A percentile compares a stretch with the other conserved stretches of the same genome.
Evolutionary conservation across 2,113 vertebrate species (phyloP).

Genomic region (Cephalopholis sonnerati): DNA sequence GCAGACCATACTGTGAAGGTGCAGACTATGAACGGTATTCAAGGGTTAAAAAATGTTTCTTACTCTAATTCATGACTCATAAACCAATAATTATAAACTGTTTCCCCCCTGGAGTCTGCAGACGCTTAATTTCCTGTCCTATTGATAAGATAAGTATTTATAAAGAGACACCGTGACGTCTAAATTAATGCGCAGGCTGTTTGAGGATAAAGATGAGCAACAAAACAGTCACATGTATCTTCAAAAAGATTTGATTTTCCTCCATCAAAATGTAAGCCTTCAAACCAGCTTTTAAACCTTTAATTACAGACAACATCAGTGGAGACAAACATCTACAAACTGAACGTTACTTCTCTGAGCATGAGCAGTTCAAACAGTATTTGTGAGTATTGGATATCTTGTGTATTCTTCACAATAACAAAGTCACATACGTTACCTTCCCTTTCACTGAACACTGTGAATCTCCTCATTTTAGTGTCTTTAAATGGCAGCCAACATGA

Average conservation of each 20-base stretch:
- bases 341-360: background rate
- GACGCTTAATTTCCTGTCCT: background rate
- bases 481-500: background rate
- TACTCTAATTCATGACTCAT: background rate
- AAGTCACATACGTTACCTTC: background rate
- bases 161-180: background rate
- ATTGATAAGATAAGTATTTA: background rate
- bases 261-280: background rate
- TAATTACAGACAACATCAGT: background rate
- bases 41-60: background rate
- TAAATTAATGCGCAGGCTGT: background rate
- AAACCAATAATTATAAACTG: constrained; percentile 17
- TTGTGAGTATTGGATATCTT: background rate
- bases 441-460: background rate
- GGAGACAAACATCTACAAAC: background rate
- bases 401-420: background rate
- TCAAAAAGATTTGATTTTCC: background rate
- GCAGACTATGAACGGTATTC: background rate
- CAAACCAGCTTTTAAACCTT: background rate
- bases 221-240: no score
- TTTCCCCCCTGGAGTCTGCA: background rate
- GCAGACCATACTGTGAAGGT: no score
- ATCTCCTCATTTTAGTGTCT: no score
- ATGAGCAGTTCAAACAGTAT: background rate
- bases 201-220: background rate